Evolutionary conservation across 2,113 vertebrate genomes (phyloP), one percentile per base, ranked within the genome.

Genomic region (Takifugu flavidus): DNA sequence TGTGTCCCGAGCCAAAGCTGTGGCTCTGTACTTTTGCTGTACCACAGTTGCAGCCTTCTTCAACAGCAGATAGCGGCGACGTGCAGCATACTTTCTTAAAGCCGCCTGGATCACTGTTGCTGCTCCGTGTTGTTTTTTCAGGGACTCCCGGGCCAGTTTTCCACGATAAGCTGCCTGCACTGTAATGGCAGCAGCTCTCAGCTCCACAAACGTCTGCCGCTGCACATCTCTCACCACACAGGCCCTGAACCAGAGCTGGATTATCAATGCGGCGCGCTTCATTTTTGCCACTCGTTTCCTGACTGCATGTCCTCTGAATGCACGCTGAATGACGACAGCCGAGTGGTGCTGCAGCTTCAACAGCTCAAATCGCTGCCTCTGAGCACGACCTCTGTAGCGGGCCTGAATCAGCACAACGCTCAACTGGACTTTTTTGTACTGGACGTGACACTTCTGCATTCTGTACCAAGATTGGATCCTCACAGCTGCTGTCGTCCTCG

Each of bases 181-280:
- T 54, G 68, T 73, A 44, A 92, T 60, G 13, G 84, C 89, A 0
- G 93, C 94, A 0, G 49, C 43, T 74, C 79, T 92, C 10, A 77
- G 75, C 54, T 56, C 82, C 27, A 92, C 49, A 66, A 93, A 95
- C 0, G 3, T 56, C 10, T 65, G 62, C 65, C 86, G 90, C 46
- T 83, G 59, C 0, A 5, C 25, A 14, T 71, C 66, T 50, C 78
- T 82, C 28, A 34, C 6, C 25, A 73, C 74, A 7, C 2, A 74
- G 52, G 87, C 83, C 67, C 92, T 89, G 80, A 93, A 98, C 91
- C 93, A 86, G 10, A 75, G 88, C 87, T 99, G 96, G 83, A 99
- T 93, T 14, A 80, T 14, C 29, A 91, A 0, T 0, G 86, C 72
- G 3, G 93, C 88, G 1, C 62, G 67, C 59, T 85, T 82, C 72